phyloP scores from a whole-genome alignment of 2,888 invertebrate genomes.

The Hofmannophila pseudospretella region DNA sequence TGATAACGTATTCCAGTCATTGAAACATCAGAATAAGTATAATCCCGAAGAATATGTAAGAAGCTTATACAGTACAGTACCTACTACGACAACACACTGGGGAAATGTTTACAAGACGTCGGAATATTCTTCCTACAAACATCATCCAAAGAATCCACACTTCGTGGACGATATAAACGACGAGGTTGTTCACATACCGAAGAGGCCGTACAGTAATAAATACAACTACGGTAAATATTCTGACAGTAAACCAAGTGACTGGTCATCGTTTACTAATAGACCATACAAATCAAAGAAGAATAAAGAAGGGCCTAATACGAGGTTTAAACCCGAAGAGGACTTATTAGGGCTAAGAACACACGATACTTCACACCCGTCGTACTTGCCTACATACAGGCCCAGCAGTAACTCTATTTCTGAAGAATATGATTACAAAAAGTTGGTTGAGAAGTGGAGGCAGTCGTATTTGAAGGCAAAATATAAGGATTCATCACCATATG shows the following conservation, averaged over 20 bases:
- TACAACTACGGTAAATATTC: conserved; percentile 34
- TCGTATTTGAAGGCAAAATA: conserved; percentile 62
- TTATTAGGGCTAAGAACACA: conserved; percentile 61
- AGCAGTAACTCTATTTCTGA: conserved; percentile 36
- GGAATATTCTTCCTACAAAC: conserved; percentile 44
- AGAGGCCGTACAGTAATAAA: conserved; percentile 38
- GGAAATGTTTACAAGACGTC: conserved; percentile 48
- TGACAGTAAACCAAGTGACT: conserved; percentile 41
- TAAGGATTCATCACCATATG: conserved; percentile 44
- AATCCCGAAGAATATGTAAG: conserved; percentile 49
- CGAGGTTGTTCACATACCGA: conserved; percentile 60
- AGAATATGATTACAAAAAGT: conserved; percentile 55
- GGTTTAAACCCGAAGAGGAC: conserved; percentile 68
- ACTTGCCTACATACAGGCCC: conserved; percentile 49
- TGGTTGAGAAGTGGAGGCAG: conserved; percentile 64
- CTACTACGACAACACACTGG: conserved; percentile 50
- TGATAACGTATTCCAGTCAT: conserved; percentile 23
- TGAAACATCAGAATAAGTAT: conserved; percentile 33
- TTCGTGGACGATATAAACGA: conserved; percentile 38
- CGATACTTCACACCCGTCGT: conserved; percentile 56
- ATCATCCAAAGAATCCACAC: conserved; percentile 38
- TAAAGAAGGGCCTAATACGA: conserved; percentile 41
- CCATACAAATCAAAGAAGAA: conserved; percentile 43
- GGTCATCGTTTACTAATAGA: conserved; percentile 33
- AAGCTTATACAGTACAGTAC: conserved; percentile 39